Evolutionary conservation across 2,888 invertebrate genomes (phyloP).

Genomic region (Cataglyphis livida): DNA sequence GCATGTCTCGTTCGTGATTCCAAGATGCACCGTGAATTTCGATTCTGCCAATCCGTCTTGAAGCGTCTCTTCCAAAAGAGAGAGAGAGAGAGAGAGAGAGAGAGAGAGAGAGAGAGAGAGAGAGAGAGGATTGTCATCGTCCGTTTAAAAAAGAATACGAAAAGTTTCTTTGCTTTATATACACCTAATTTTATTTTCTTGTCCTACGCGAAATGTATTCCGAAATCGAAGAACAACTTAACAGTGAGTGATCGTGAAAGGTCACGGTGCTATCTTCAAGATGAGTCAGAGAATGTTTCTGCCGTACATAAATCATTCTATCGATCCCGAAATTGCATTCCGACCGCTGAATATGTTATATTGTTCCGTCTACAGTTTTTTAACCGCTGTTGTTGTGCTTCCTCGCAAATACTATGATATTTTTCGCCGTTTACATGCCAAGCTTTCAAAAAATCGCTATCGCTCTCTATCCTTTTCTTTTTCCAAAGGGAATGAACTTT

Average conservation of each 20-base stretch:
- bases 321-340: slow-evolving; percentile 64
- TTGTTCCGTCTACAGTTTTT: slow-evolving; percentile 32
- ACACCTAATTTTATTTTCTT: neutral
- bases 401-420: slow-evolving; percentile 9
- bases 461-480: neutral
- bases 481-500: neutral
- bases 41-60: neutral
- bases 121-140: neutral
- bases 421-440: neutral
- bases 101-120: neutral
- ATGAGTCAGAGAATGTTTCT: slow-evolving; percentile 53
- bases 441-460: neutral
- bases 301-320: slow-evolving; percentile 61
- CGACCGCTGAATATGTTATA: slow-evolving; percentile 39
- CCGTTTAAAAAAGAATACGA: neutral
- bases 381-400: slow-evolving; percentile 25
- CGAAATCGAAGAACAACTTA: slow-evolving; percentile 42
- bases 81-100: neutral
- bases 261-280: slow-evolving; percentile 54
- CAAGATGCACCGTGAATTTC: slow-evolving; percentile 38
- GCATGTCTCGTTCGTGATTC: slow-evolving; percentile 47
- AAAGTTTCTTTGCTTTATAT: neutral
- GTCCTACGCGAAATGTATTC: slow-evolving; percentile 21
- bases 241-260: slow-evolving; percentile 34
- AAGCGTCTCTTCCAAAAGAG: neutral